phyloP scores from a whole-genome alignment of 2,113 vertebrate genomes.

The Platanista minor region DNA sequence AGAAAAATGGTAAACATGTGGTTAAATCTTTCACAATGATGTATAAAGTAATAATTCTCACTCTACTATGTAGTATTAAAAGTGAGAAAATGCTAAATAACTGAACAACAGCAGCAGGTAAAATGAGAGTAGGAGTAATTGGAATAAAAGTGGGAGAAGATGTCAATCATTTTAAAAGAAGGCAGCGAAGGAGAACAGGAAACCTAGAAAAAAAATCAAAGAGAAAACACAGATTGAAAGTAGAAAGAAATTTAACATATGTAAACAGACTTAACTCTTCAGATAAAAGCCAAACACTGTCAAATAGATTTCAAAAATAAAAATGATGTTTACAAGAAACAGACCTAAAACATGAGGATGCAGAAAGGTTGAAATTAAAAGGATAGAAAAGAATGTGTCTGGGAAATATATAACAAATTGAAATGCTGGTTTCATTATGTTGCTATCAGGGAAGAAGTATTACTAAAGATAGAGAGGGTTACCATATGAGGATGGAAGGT shows the following conservation, averaged over 20 bases:
- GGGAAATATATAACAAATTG: not conserved
- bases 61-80: not conserved
- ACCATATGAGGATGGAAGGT: not conserved
- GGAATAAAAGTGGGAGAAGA: slow-evolving; percentile 8
- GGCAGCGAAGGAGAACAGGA: not conserved
- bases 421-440: not conserved
- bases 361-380: not conserved
- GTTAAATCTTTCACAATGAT: not conserved
- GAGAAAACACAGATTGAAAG: not conserved
- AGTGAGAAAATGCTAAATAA: not conserved
- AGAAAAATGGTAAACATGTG: not conserved
- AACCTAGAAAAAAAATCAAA: not conserved
- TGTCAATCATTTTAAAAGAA: not conserved
- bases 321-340: not conserved
- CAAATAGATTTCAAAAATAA: not conserved
- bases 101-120: not conserved
- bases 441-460: not conserved
- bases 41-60: not conserved
- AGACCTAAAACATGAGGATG: not conserved
- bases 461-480: not conserved
- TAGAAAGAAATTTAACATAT: not conserved
- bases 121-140: not conserved
- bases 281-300: not conserved
- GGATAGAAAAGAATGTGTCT: not conserved
- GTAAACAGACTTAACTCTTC: not conserved